Percentiles rank a stretch among this genome's conserved stretches.
phyloP scores from a whole-genome alignment of 2,797 vertebrate genomes.

The Cheirogaleus major region DNA sequence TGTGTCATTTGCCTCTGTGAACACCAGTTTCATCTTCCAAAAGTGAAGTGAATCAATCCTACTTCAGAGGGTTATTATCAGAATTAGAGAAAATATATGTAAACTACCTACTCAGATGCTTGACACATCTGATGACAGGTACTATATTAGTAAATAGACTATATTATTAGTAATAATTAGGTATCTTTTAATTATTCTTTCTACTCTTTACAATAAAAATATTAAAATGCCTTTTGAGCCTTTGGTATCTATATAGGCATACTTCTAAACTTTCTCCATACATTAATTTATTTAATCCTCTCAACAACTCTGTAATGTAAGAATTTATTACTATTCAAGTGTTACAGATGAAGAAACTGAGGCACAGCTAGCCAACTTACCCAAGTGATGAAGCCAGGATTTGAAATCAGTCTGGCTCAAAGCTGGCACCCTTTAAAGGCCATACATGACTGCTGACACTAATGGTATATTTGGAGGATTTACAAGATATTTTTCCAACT shows the following conservation, averaged over 20 bases:
- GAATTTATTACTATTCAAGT: background rate
- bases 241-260: background rate
- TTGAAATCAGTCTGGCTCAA: background rate
- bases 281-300: slow-evolving; percentile 1
- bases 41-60: slow-evolving; percentile 4
- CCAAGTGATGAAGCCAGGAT: background rate
- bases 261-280: background rate
- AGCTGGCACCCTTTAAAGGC: background rate
- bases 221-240: slow-evolving; percentile 4
- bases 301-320: background rate
- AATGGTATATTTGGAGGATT: background rate
- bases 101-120: background rate
- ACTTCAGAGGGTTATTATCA: background rate
- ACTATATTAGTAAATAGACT: background rate
- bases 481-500: background rate
- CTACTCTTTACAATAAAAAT: slow-evolving; percentile 27
- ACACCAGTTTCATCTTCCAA: background rate
- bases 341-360: background rate
- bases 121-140: background rate
- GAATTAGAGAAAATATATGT: slow-evolving; percentile 14
- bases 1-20: background rate
- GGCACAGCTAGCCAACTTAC: background rate
- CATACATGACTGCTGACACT: background rate
- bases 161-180: background rate
- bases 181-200: slow-evolving; percentile 13